Evolutionary conservation across 2,888 invertebrate genomes (phyloP), one percentile per base, ranked within the genome.

Genomic region (Zygogramma bicolorata): DNA sequence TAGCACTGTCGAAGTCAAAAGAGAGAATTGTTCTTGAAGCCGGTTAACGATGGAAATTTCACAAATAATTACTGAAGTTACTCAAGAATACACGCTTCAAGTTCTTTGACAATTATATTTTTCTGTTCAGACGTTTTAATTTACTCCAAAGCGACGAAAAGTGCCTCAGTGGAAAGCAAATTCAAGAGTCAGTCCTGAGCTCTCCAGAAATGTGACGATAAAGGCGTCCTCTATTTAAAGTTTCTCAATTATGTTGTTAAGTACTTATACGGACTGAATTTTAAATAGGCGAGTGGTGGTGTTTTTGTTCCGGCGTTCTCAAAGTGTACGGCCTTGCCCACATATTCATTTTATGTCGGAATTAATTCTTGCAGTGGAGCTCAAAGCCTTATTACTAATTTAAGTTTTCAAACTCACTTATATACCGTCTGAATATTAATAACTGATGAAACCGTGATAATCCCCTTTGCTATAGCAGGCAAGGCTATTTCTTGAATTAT

Each of bases 241-340:
- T 83, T 83, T 82, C 81, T 78, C 81, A 81, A 82, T 83, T 82
- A 82, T 79, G 79, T 78, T 63, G 63, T 81, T 81, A 81, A 83
- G 82, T 79, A 77, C 81, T 80, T 77, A 77, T 81, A 81, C 77
- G 80, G 78, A 79, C 81, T 81, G 83, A 81, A 83, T 83, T 80
- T 81, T 80, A 81, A 82, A 81, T 78, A 82, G 77, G 34, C 46
- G 46, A 46, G 63, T 49, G 63, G 62, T 62, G 27, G 42, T 29
- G 63, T 63, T 63, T 61, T 63, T 63, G 63, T 63, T 63, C 63
- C 15, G 18, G 29, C 29, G 18, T 63, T 63, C 29, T 63, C 46
- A 69, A 53, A 65, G 65, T 59, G 73, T 63, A 68, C 59, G 66
- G 25, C 70, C 69, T 71, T 65, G 40, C 72, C 70, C 68, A 77